Base-by-base conservation (phyloP, 1,140 invertebrate genomes). In the Listronotus bonariensis region DNA sequence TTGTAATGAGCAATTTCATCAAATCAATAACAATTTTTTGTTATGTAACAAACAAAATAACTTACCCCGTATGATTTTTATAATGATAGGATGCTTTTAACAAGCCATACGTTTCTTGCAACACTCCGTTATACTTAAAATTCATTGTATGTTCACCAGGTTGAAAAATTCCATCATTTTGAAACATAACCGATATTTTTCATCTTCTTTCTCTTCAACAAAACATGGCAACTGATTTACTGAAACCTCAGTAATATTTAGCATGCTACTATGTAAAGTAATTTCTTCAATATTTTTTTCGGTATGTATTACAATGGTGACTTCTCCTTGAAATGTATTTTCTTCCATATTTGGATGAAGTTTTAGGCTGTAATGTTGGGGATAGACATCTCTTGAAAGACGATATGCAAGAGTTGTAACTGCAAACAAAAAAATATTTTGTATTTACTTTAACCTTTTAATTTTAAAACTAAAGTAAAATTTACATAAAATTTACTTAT, bases 271-370 rank as follows among this genome's bases (percentile, higher is more conserved):
- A 40, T 67, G 65, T 20, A 67, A 15, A 12, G 38, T 52, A 26
- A 67, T 49, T 14, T 60, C 34, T 11, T 42, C 18, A 26, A 32
- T n/a, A 40, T 31, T 45, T 3, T 14, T 36, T 40, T 40, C 32
- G 6, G 51, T 56, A 9, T 32, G 49, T 9, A 67, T 34, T 31
- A 55, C 43, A 45, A 69, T 69, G 0, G 15, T 48, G 1, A 60
- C 55, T 48, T 63, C 59, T 14, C 68, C 68, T 26, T 52, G n/a
- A 32, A 67, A 69, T 17, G 53, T 51, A 46, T 64, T 54, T 14
- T 48, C 42, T 12, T 69, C 58, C 6, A 69, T 38, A 18, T 69
- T 31, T n/a, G 68, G 68, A 9, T 49, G 53, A n/a, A 69, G 55
- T 36, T 48, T 64, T 12, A 69, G 12, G 5, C 52, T 48, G 45